Evolutionary conservation across 2,888 invertebrate genomes (phyloP).

Genomic region (Cyclophora punctaria): DNA sequence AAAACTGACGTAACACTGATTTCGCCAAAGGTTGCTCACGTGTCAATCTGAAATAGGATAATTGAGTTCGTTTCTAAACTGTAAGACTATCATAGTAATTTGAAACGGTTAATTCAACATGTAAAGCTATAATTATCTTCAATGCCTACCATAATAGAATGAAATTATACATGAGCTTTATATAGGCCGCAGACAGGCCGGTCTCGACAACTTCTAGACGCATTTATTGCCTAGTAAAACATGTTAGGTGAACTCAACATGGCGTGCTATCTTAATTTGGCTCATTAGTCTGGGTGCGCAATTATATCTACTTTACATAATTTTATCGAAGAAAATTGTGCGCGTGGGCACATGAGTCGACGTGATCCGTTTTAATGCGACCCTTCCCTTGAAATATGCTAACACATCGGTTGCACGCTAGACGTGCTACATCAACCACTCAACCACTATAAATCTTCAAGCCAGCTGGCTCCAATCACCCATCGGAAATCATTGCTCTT

Average conservation of each 20-base stretch:
- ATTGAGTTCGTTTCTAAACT: conserved; percentile 9
- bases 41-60: conserved; percentile 4
- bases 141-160: conserved; percentile 11
- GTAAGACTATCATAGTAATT: conserved; percentile 7
- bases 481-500: conserved; percentile 31
- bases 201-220: conserved; percentile 50
- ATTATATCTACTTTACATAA: conserved; percentile 62
- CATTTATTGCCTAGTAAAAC: conserved; percentile 51
- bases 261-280: conserved; percentile 59
- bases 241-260: conserved; percentile 40
- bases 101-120: conserved; percentile 1
- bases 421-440: conserved; percentile 18
- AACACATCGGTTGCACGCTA: conserved; percentile 31
- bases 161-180: conserved; percentile 20
- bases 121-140: conserved; percentile 10
- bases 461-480: conserved; percentile 12
- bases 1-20: too few relatives aligned
- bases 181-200: conserved; percentile 22
- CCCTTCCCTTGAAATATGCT: conserved; percentile 56
- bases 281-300: conserved; percentile 57
- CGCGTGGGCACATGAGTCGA: conserved; percentile 49
- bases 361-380: conserved; percentile 53
- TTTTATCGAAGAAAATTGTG: conserved; percentile 67
- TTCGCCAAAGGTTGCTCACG: too few relatives aligned
- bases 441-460: conserved; percentile 7